These are phyloP conservation scores for Setophaga coronata DNA, from an alignment of 2,113 vertebrate species.

Conservation along the genomic window DNA sequence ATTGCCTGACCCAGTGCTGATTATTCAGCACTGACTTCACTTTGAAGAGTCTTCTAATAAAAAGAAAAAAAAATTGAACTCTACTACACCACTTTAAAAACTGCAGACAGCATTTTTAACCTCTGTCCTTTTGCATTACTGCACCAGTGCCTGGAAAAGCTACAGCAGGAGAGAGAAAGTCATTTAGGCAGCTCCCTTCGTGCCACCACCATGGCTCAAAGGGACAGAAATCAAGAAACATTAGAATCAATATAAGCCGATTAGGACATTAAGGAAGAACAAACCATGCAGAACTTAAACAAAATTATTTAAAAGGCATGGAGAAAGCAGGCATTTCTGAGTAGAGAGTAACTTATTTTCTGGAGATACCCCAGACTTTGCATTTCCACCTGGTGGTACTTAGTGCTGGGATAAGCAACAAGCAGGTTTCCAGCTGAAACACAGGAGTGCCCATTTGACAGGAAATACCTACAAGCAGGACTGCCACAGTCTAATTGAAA, in stretches of 20 bases:
- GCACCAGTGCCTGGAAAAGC: not conserved
- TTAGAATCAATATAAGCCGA: not conserved
- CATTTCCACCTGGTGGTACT: not conserved
- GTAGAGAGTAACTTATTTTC: not conserved
- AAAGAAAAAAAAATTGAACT: not conserved
- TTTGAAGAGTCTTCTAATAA: not conserved
- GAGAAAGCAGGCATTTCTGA: not conserved
- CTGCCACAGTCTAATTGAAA: not conserved
- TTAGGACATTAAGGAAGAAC: not conserved
- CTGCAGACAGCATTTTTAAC: conserved; percentile 18
- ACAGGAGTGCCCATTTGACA: not conserved
- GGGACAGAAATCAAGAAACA: conserved; percentile 28
- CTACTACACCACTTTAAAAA: not conserved
- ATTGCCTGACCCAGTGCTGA: not conserved
- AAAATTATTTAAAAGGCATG: not conserved
- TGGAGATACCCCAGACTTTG: not conserved
- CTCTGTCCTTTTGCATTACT: conserved; percentile 51
- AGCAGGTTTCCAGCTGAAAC: not conserved
- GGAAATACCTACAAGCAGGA: not conserved
- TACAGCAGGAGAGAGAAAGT: not conserved
- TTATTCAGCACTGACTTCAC: not conserved
- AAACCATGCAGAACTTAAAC: not conserved
- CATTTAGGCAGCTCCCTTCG: not conserved
- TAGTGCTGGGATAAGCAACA: not conserved
- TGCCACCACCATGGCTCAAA: not conserved